Evolutionary conservation across 2,797 vertebrate species (phyloP), one percentile per base, ranked within the genome.

Genomic region (Pseudomugil tenellus): DNA sequence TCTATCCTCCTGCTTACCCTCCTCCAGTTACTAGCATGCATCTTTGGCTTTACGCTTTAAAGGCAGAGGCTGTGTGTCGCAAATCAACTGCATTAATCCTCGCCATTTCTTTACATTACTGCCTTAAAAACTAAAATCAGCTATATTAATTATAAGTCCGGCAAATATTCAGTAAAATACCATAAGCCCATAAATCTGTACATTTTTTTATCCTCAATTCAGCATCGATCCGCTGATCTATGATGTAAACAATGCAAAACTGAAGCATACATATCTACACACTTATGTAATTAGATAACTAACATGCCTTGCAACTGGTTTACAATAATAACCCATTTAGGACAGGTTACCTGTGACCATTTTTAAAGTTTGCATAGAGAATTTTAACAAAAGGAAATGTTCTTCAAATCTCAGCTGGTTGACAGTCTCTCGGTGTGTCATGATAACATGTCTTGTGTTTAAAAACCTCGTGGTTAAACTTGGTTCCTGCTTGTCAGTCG

Each of bases 401-500:
- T 72, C 35, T 77, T 29, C 55, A 51, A 17, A 58, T 35, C 62
- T 70, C 48, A 16, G 39, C 55, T 70, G 66, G 37, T 21, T 72
- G 67, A 70, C 57, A 49, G 48, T 76, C 58, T 59, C 64, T n/a
- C n/a, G n/a, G n/a, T n/a, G n/a, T 67, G 37, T 67, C 71, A 32
- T 26, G 58, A 51, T 54, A 71, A 58, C 9, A 48, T 69, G 74
- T n/a, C n/a, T n/a, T 71, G 32, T 17, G 60, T 49, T 31, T 72
- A 67, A 77, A 48, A 46, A n/a, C 62, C 55, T 37, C 46, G 43
- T 39, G 72, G 67, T 37, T 51, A 34, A 28, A 21, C 62, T 21
- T 46, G 48, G 25, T 55, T 63, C 34, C 49, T 26, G 21, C 5
- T 0, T 28, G 67, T 91, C 82, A 98, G 85, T 99, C 95, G 14